Evolutionary conservation across 1,140 invertebrate genomes (phyloP).

Genomic region (Monochamus saltuarius): DNA sequence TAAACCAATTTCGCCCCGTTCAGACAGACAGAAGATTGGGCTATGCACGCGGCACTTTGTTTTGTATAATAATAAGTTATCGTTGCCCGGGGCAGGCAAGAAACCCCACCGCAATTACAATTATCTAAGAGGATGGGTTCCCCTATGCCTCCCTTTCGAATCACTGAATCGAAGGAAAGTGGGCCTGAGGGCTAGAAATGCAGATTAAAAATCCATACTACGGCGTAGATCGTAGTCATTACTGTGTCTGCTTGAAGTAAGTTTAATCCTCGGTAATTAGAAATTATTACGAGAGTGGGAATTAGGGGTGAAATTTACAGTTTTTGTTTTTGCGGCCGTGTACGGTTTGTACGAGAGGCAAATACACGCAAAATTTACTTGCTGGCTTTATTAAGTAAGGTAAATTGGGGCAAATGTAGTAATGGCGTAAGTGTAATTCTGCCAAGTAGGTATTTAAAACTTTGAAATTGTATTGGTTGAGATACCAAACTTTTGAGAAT

Average conservation of each 20-base stretch:
- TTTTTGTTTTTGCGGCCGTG: too few species aligned
- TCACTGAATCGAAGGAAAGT: constrained; percentile 18
- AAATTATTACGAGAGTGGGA: too few species aligned
- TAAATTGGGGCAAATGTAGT: too few species aligned
- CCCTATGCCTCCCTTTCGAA: constrained; percentile 13
- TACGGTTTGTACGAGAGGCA: too few species aligned
- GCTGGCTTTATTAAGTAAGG: too few species aligned
- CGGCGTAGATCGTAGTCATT: constrained; percentile 10
- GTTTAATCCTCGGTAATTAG: too few species aligned
- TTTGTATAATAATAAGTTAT: constrained; percentile 24
- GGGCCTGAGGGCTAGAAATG: constrained; percentile 17
- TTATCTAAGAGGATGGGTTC: constrained; percentile 22
- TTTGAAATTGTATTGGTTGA: too few species aligned
- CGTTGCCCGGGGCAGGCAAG: constrained; percentile 16
- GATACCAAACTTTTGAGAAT: too few species aligned
- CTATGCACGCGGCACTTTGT: constrained; percentile 18
- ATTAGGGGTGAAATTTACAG: too few species aligned
- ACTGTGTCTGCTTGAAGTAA: constrained; percentile 11
- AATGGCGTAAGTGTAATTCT: too few species aligned
- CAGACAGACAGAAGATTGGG: constrained; percentile 10
- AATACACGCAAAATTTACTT: too few species aligned
- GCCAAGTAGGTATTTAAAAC: too few species aligned
- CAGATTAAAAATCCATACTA: constrained; percentile 24
- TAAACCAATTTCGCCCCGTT: constrained; percentile 20
- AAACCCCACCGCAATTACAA: constrained; percentile 20